Conservation (phyloP, 2,888 invertebrate species). For the Cataglyphis altisquamis region DNA sequence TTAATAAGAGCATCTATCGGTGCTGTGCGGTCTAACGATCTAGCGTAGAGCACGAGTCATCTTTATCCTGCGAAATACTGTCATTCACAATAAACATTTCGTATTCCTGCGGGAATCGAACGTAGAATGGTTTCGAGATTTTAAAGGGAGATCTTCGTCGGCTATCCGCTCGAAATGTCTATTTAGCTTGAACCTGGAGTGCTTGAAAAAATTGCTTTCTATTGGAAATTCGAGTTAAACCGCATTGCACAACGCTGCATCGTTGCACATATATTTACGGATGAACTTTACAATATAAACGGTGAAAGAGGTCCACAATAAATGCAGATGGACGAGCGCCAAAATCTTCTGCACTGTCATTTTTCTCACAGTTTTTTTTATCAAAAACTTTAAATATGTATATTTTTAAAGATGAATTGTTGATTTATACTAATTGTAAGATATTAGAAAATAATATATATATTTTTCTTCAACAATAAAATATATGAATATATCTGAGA, state of each 20-base stretch:
- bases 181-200: conserved; percentile 16
- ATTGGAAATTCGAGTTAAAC: conserved; percentile 35
- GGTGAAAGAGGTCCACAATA: conserved; percentile 53
- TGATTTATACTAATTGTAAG: neutral
- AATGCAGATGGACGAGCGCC: conserved; percentile 65
- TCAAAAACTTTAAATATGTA: conserved; percentile 35
- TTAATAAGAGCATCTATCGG: conserved; percentile 48
- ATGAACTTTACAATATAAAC: conserved; percentile 57
- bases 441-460: neutral
- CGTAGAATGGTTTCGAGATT: neutral
- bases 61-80: neutral
- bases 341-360: conserved; percentile 61
- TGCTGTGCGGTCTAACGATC: neutral
- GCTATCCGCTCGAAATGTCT: conserved; percentile 5
- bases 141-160: neutral
- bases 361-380: conserved; percentile 50
- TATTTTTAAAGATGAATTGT: neutral
- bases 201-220: conserved; percentile 36
- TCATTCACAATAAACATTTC: conserved; percentile 35
- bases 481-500: neutral
- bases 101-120: neutral
- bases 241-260: conserved; percentile 3
- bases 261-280: conserved; percentile 9
- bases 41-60: neutral
- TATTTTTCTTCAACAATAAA: neutral